phyloP scores from a whole-genome alignment of 2,113 vertebrate genomes.

The Thymallus thymallus region DNA sequence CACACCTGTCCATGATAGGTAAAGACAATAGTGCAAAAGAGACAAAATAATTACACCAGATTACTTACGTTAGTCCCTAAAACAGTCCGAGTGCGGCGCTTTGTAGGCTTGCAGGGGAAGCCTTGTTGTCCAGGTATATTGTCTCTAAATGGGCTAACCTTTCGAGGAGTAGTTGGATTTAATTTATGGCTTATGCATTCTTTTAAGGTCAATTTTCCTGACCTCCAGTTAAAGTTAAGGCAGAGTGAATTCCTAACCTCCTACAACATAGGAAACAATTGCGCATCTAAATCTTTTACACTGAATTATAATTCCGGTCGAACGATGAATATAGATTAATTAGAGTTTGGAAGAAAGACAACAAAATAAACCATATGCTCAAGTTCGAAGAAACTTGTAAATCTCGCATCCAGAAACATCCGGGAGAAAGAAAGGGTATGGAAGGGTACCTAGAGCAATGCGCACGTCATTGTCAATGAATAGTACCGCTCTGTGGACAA shows the following conservation, averaged over 20 bases:
- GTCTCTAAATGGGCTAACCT: slow-evolving; percentile 84
- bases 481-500: slow-evolving; percentile 85
- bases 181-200: slow-evolving; percentile 98
- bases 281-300: not conserved
- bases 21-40: not conserved
- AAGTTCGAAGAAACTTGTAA: slow-evolving; percentile 50
- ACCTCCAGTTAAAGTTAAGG: slow-evolving; percentile 87
- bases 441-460: slow-evolving; percentile 22
- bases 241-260: slow-evolving; percentile 71
- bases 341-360: not conserved
- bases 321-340: not conserved
- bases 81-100: slow-evolving; percentile 26
- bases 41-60: slow-evolving; percentile 19
- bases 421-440: slow-evolving; percentile 12
- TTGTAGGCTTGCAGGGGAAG: slow-evolving; percentile 74
- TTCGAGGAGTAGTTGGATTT: slow-evolving; percentile 85
- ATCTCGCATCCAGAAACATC: slow-evolving; percentile 25
- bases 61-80: slow-evolving; percentile 74
- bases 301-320: not conserved
- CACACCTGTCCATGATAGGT: slow-evolving; percentile 1
- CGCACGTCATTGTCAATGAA: slow-evolving; percentile 64
- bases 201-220: slow-evolving; percentile 93
- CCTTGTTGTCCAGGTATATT: slow-evolving; percentile 82
- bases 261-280: slow-evolving; percentile 43
- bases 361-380: slow-evolving; percentile 29